These are phyloP conservation scores for Merluccius polli DNA, from an alignment of 2,797 vertebrate genomes.

Conservation along the genomic window DNA sequence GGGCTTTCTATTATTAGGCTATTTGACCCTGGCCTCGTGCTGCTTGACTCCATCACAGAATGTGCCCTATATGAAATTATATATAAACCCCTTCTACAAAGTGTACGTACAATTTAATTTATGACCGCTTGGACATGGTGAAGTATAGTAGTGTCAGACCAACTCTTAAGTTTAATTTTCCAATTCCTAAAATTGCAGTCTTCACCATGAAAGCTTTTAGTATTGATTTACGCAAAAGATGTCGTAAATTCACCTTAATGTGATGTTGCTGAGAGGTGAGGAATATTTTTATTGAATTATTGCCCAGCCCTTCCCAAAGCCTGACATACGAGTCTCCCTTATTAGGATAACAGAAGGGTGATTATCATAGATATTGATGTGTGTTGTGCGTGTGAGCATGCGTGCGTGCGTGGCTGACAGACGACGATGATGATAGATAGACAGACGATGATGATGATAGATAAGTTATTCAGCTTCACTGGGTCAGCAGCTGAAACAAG, in stretches of 20 bases:
- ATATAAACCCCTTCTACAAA: neutral
- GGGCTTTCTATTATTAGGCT: slow-evolving; percentile 34
- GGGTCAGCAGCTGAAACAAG: slow-evolving; percentile 11
- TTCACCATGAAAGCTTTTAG: neutral
- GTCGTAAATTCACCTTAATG: neutral
- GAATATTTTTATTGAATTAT: neutral
- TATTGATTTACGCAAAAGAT: neutral
- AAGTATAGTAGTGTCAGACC: neutral
- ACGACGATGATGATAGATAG: neutral
- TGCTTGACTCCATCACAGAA: neutral
- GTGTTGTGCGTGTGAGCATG: no score
- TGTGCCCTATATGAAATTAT: neutral
- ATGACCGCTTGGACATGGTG: neutral
- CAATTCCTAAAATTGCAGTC: neutral
- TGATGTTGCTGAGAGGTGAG: neutral
- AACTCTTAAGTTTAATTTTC: neutral
- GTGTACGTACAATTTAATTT: neutral
- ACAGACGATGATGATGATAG: neutral
- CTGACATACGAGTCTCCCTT: neutral
- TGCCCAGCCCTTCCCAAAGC: neutral
- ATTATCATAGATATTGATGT: slow-evolving; percentile 24
- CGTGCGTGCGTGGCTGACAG: neutral
- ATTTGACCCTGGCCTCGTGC: slow-evolving; percentile 11
- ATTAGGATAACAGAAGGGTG: slow-evolving; percentile 3
- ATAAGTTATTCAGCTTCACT: slow-evolving; percentile 1